Base-by-base conservation (phyloP, 2,113 vertebrate genomes). In the Lepus timidus region DNA sequence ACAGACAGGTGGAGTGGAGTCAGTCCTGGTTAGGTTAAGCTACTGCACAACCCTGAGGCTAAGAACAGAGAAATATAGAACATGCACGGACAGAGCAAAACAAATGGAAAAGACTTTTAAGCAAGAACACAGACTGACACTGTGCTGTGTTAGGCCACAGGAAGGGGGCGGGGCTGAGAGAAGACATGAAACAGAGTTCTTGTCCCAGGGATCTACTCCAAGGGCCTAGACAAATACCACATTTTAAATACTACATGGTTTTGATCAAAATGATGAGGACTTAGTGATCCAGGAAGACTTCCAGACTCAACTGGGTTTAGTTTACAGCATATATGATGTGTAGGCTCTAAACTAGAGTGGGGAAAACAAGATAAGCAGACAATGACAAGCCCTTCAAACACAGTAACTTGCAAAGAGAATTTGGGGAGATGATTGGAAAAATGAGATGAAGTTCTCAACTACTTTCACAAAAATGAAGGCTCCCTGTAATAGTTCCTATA, bases 381-480 rank as follows among this genome's bases (percentile, higher is more conserved):
- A 78, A 19, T 78, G 44, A 58, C 6, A 65, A 16, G 25, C 10
- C 71, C 55, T 91, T 84, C 39, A 68, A 62, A 17, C 8, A 86
- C 31, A 61, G 74, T 29, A 62, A 74, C 8, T 2, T 71, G 9
- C 8, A 68, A 22, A 25, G 80, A 94, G 14, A 61, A 67, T 51
- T 29, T 78, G 68, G 22, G 7, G 16, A 88, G 33, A 36, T n/a
- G 36, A 73, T 17, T 79, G 7, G 82, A 33, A 58, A 78, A 85
- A 82, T 76, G 51, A 70, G 27, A 23, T 68, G 25, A 79, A 91
- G 58, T 9, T 49, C 62, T 86, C 39, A 70, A 33, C 23, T 67
- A 78, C 14, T 68, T 76, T 31, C 27, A 83, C 12, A 86, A 95
- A 92, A 95, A 44, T 44, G 49, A 83, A 65, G 33, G 14, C 20